phyloP scores from a whole-genome alignment of 2,797 vertebrate species.

The Carcharodon carcharias region DNA sequence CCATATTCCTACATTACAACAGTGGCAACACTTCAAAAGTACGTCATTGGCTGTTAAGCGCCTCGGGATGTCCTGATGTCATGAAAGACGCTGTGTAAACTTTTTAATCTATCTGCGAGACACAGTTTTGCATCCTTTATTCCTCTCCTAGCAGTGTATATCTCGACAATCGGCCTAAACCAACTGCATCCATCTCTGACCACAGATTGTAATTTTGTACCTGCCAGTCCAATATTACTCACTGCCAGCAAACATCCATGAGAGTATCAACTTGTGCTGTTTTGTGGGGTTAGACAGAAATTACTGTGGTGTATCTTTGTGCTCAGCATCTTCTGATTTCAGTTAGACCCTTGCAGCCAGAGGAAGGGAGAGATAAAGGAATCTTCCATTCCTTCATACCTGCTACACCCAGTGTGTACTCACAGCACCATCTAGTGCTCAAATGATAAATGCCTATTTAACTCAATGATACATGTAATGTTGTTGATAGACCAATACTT shows the following conservation, averaged over 20 bases:
- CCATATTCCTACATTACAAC: background rate
- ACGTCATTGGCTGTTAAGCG: background rate
- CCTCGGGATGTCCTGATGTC: background rate
- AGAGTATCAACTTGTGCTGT: background rate
- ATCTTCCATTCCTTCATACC: background rate
- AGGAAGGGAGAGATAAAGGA: background rate
- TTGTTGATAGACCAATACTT: too few relatives aligned
- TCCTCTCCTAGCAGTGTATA: background rate
- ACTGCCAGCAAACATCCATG: background rate
- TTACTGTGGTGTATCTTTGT: background rate
- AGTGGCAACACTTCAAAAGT: background rate
- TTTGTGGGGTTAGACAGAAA: background rate
- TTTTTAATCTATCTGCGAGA: background rate
- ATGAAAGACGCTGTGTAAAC: background rate
- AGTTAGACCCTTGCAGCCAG: background rate
- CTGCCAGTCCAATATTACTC: background rate
- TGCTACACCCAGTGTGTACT: background rate
- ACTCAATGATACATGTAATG: background rate
- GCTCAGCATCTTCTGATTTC: background rate
- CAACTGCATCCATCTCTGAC: background rate
- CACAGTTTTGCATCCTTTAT: background rate
- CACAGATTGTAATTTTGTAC: background rate
- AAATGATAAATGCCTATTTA: background rate
- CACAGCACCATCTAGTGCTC: conserved; percentile 1
- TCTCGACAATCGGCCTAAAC: background rate